Conservation (phyloP, 2,797 vertebrate species). For the Lutjanus argentimaculatus region DNA sequence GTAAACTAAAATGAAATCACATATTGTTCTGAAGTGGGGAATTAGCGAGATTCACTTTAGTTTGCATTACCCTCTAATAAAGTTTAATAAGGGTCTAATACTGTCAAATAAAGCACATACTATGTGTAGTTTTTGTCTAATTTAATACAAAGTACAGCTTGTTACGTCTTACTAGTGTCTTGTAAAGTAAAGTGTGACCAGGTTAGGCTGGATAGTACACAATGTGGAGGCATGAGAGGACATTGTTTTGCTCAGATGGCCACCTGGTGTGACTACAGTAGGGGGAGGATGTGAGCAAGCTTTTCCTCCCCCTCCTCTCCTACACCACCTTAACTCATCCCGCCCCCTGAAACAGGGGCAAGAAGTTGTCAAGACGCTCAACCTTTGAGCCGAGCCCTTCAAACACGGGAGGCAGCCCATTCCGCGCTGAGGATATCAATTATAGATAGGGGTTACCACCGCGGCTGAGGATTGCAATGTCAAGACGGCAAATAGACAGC, state of each 20-base stretch:
- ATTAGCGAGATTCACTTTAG: too few relatives aligned
- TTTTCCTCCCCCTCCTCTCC: conserved; percentile 46
- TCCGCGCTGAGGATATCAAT: conserved; percentile 99
- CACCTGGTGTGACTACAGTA: conserved; percentile 69
- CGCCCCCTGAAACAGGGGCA: conserved; percentile 88
- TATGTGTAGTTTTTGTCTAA: too few relatives aligned
- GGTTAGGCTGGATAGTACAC: background rate
- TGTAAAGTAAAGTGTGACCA: too few relatives aligned
- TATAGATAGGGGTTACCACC: conserved; percentile 99
- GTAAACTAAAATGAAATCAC: too few relatives aligned
- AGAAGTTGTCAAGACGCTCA: conserved; percentile 98
- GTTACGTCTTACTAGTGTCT: too few relatives aligned
- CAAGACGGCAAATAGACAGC: conserved; percentile 96
- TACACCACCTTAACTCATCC: conserved; percentile 60
- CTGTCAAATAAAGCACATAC: too few relatives aligned
- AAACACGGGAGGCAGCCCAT: conserved; percentile 95
- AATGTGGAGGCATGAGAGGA: conserved; percentile 46
- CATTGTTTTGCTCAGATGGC: conserved; percentile 58
- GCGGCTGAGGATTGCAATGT: conserved; percentile 93
- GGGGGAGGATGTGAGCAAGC: conserved; percentile 78
- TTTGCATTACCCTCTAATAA: too few relatives aligned
- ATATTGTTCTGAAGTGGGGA: too few relatives aligned
- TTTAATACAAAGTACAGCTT: too few relatives aligned
- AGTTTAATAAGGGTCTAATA: too few relatives aligned
- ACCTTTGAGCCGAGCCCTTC: conserved; percentile 97